Base-by-base conservation (phyloP, 2,888 invertebrate species). In the Eupithecia vulgata region DNA sequence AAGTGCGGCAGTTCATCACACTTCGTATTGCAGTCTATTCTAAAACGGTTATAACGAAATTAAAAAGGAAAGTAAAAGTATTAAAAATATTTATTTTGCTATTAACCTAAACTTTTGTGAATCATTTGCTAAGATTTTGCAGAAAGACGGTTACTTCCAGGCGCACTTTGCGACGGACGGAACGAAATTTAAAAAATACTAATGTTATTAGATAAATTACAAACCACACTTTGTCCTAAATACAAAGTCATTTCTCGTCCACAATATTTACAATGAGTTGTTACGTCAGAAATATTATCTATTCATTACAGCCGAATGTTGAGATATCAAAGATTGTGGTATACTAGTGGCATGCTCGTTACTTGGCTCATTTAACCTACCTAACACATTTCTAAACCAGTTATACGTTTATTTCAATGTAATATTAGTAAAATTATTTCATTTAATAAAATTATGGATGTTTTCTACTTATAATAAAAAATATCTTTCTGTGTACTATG, bases 311-410 rank as follows among this genome's bases (percentile, higher is more conserved):
- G 84, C 86, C 81, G 85, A 87, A 85, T 65, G 57, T 57, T 68
- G 45, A 81, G 82, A 81, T 90, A 91, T 90, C 91, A 75, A 74
- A 81, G 89, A 89, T 90, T 87, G 88, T 83, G 73, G 79, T 68
- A 6, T 13, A 65, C 65, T 37, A 37, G 65, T 12, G 40, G 6
- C 10, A 15, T 40, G 65, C 40, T 4, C 37, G 1, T 65, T 6
- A 21, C 37, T 40, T 40, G 12, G 25, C 21, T 13, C 8, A 37
- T 40, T 42, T 6, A 8, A 40, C 4, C 17, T 21, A 52, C n/a
- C 15, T 6, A 52, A 52, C n/a, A 45, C 45, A 45, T 42, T 17
- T 17, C 17, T 5, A 17, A 17, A 6, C 6, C 15, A 6, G 5
- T 8, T 10, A 13, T 40, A 45, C 17, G 17, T 45, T 45, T 45